Evolutionary conservation across 2,797 vertebrate species (phyloP).

Genomic region (Phoxinus dragarum): DNA sequence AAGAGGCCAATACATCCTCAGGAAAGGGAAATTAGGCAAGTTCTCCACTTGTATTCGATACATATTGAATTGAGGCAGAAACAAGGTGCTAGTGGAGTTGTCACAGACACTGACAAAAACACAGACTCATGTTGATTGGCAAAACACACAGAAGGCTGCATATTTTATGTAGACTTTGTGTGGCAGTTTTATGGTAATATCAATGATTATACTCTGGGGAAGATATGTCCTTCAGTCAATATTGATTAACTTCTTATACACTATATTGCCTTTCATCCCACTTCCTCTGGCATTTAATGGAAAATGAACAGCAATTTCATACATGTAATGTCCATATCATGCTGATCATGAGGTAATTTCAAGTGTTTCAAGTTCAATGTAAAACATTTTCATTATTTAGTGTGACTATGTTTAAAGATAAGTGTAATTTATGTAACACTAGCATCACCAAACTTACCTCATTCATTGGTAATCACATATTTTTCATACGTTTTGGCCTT

Average conservation of each 20-base stretch:
- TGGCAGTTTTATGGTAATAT: background rate
- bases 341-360: background rate
- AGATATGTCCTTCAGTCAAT: background rate
- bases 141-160: background rate
- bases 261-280: background rate
- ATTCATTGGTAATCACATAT: background rate
- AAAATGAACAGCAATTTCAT: constrained; percentile 28
- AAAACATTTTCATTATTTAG: constrained; percentile 1
- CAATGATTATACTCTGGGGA: background rate
- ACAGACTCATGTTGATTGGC: constrained; percentile 5
- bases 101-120: constrained; percentile 27
- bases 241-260: background rate
- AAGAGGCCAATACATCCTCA: constrained; percentile 39
- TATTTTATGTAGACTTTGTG: background rate
- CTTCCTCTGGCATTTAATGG: constrained; percentile 42
- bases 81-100: constrained; percentile 28
- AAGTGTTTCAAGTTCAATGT: no score
- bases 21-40: constrained; percentile 49
- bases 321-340: background rate
- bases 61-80: constrained; percentile 59
- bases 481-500: background rate
- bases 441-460: background rate
- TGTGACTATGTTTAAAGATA: background rate
- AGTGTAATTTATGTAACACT: background rate
- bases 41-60: constrained; percentile 60